These are phyloP conservation scores for Meghimatium bilineatum DNA, from an alignment of 2,888 invertebrate species.

Conservation along the genomic window DNA sequence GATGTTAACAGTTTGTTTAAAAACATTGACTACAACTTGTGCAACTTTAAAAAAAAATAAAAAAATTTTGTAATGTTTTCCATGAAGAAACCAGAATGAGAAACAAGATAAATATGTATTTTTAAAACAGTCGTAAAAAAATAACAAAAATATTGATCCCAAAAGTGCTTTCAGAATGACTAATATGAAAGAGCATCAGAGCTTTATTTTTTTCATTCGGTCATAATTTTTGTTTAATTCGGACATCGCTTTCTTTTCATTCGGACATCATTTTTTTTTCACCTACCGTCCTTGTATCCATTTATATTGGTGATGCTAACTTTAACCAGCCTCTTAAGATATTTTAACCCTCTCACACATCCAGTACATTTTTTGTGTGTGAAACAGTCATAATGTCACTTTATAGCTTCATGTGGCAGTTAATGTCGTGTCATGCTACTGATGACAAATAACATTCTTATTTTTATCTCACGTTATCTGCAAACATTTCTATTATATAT, in stretches of 20 bases:
- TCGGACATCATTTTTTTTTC: not conserved
- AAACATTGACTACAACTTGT: too few species aligned
- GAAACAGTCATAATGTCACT: not conserved
- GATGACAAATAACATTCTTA: not conserved
- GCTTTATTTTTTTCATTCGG: not conserved
- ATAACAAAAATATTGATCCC: conserved; percentile 12
- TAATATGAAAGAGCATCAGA: not conserved
- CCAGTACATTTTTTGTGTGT: not conserved
- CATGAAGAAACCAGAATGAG: not conserved
- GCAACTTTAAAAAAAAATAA: not conserved
- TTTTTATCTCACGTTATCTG: not conserved
- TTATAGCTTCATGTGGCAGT: not conserved
- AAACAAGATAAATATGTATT: not conserved
- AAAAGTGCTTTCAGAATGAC: conserved; percentile 29
- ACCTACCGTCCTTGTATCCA: not conserved
- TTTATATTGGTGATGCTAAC: not conserved
- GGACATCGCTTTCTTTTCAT: not conserved
- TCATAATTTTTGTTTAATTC: not conserved
- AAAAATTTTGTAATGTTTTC: not conserved
- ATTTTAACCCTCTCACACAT: too few species aligned
- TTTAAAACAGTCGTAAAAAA: conserved; percentile 8
- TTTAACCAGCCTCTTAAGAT: not conserved
- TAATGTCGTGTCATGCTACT: not conserved
- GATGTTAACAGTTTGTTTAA: too few species aligned
- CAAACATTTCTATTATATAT: too few species aligned